Percentiles rank a stretch among this genome's conserved stretches.
phyloP scores from a whole-genome alignment of 2,888 invertebrate species.

The Agapetus fuscipes region DNA sequence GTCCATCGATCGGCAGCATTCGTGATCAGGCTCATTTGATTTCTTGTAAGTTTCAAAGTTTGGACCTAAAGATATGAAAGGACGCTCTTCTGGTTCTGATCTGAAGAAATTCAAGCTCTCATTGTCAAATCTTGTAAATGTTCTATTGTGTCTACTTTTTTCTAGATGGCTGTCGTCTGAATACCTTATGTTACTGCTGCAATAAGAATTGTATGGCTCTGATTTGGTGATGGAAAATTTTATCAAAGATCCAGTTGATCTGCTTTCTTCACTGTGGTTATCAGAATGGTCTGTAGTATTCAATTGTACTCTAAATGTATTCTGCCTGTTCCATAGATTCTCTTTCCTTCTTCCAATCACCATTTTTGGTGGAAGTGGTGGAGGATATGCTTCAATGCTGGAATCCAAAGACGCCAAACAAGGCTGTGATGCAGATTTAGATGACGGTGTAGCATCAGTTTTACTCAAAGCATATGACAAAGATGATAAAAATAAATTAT shows the following conservation, averaged over 20 bases:
- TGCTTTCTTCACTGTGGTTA: slow-evolving; percentile 2
- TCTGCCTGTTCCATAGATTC: slow-evolving; percentile 10
- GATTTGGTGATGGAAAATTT: slow-evolving; percentile 17
- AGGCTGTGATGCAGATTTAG: neutral
- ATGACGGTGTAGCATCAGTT: neutral
- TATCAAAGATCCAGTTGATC: slow-evolving; percentile 3
- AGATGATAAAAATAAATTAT: neutral
- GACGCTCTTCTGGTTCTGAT: slow-evolving; percentile 36
- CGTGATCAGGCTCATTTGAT: slow-evolving; percentile 1
- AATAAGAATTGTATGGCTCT: slow-evolving; percentile 11
- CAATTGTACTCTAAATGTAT: slow-evolving; percentile 10
- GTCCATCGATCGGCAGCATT: slow-evolving; percentile 5
- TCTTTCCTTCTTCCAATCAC: slow-evolving; percentile 36
- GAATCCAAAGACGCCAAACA: neutral
- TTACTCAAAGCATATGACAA: neutral
- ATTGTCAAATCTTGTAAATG: slow-evolving; percentile 27
- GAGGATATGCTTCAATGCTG: slow-evolving; percentile 17
- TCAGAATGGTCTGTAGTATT: slow-evolving; percentile 2
- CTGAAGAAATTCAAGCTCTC: slow-evolving; percentile 34
- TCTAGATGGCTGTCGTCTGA: neutral
- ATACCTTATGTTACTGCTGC: neutral
- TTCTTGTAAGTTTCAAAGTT: slow-evolving; percentile 13
- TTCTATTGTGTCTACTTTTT: no score
- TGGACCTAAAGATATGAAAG: slow-evolving; percentile 15
- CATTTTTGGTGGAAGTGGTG: slow-evolving; percentile 42